phyloP scores from a whole-genome alignment of 2,888 invertebrate genomes.

The Metellina segmentata region DNA sequence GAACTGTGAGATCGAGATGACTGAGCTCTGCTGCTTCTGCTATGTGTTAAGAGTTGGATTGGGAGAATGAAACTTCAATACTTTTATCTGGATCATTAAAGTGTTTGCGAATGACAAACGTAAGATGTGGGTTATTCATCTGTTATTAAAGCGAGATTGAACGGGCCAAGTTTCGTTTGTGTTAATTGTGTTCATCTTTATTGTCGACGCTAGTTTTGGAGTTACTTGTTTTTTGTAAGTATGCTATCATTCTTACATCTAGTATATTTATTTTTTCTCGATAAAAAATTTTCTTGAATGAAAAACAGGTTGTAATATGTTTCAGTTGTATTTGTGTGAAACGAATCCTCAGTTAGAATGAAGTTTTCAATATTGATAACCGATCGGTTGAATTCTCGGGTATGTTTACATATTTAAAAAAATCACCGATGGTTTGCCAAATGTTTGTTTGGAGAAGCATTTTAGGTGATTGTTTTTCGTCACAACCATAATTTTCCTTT shows the following conservation, averaged over 20 bases:
- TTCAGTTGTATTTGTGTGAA: background rate
- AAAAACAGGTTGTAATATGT: background rate
- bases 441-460: too few species aligned
- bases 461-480: too few species aligned
- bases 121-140: conserved; percentile 43
- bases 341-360: background rate
- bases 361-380: too few species aligned
- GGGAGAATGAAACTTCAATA: background rate
- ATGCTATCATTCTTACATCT: background rate
- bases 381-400: too few species aligned
- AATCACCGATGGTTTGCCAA: too few species aligned
- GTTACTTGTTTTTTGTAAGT: background rate
- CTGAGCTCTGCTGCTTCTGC: background rate
- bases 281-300: background rate
- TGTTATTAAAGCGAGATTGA: conserved; percentile 15
- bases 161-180: background rate
- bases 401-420: too few species aligned
- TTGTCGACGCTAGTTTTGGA: background rate
- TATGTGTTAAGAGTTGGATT: background rate
- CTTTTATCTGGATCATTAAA: conserved; percentile 15
- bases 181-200: background rate
- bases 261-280: background rate
- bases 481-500: too few species aligned
- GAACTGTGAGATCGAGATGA: background rate
- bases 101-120: conserved; percentile 26